Percentiles rank a stretch among this genome's conserved stretches.
Evolutionary conservation across 2,113 vertebrate species (phyloP).

Genomic region (Forbesichthys agassizii): DNA sequence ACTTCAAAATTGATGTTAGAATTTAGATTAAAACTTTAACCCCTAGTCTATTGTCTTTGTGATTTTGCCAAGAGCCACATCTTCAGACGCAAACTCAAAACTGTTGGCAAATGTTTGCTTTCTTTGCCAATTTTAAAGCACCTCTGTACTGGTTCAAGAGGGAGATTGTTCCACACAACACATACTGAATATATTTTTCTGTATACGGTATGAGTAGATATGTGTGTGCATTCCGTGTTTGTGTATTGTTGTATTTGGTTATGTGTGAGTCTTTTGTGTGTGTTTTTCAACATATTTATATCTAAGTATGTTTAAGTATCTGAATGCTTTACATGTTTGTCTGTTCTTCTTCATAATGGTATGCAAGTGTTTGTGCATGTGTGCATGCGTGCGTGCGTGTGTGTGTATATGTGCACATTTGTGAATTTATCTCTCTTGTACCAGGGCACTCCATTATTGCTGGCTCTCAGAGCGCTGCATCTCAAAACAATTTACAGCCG

Average conservation of each 20-base stretch:
- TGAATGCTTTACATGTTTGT: conserved; percentile 9
- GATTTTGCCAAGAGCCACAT: no score
- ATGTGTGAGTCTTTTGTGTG: not conserved
- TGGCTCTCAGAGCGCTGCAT: conserved; percentile 40
- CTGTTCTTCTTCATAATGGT: not conserved
- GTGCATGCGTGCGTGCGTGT: not conserved
- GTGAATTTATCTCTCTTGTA: conserved; percentile 48
- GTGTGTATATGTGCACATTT: conserved; percentile 24
- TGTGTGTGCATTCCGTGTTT: not conserved
- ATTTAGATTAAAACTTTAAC: no score
- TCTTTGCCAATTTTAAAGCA: not conserved
- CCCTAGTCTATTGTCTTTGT: no score
- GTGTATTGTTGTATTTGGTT: not conserved
- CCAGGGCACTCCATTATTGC: conserved; percentile 32
- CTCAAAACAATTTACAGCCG: conserved; percentile 66
- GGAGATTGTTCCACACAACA: not conserved
- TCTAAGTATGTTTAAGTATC: conserved; percentile 10
- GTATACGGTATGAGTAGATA: not conserved
- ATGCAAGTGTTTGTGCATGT: conserved; percentile 14
- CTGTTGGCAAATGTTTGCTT: no score
- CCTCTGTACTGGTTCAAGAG: not conserved
- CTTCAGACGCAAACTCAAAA: no score
- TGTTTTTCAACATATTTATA: conserved; percentile 27
- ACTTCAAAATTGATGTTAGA: no score
- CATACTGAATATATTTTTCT: not conserved